A percentile compares a stretch with the other conserved stretches of the same genome.
These are phyloP conservation scores for Fundulus diaphanus DNA, from an alignment of 2,797 vertebrate species.

Conservation along the genomic window DNA sequence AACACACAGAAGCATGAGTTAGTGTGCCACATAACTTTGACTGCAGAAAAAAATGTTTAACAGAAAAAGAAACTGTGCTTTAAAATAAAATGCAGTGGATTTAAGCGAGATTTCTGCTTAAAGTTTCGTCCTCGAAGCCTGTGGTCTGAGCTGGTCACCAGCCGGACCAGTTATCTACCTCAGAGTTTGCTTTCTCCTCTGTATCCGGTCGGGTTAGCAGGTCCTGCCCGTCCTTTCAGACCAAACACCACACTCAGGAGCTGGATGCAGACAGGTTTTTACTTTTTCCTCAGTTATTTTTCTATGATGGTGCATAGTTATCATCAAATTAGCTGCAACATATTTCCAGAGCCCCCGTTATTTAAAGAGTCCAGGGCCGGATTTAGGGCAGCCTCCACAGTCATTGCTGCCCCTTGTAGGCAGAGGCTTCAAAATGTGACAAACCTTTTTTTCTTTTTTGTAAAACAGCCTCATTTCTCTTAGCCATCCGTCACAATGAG, in stretches of 20 bases:
- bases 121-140: slow-evolving; percentile 92
- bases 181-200: slow-evolving; percentile 95
- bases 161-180: slow-evolving; percentile 99
- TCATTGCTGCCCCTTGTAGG: background rate
- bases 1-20: slow-evolving; percentile 91
- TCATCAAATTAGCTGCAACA: slow-evolving; percentile 72
- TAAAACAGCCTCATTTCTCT: background rate
- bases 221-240: slow-evolving; percentile 97
- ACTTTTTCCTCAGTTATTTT: slow-evolving; percentile 74
- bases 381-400: slow-evolving; percentile 43
- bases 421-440: background rate
- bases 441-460: background rate
- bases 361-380: slow-evolving; percentile 87
- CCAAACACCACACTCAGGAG: slow-evolving; percentile 98
- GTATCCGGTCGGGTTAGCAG: slow-evolving; percentile 94
- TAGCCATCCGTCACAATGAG: background rate
- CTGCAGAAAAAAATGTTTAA: slow-evolving; percentile 78
- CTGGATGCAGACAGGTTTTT: slow-evolving; percentile 88
- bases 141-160: slow-evolving; percentile 93
- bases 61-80: slow-evolving; percentile 76
- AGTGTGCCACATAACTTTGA: slow-evolving; percentile 87
- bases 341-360: slow-evolving; percentile 87
- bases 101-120: slow-evolving; percentile 82
- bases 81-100: slow-evolving; percentile 69
- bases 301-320: slow-evolving; percentile 77